Percentiles rank a stretch among this genome's conserved stretches.
These are phyloP conservation scores for Eulithis prunata DNA, from an alignment of 2,888 invertebrate species.

Conservation along the genomic window DNA sequence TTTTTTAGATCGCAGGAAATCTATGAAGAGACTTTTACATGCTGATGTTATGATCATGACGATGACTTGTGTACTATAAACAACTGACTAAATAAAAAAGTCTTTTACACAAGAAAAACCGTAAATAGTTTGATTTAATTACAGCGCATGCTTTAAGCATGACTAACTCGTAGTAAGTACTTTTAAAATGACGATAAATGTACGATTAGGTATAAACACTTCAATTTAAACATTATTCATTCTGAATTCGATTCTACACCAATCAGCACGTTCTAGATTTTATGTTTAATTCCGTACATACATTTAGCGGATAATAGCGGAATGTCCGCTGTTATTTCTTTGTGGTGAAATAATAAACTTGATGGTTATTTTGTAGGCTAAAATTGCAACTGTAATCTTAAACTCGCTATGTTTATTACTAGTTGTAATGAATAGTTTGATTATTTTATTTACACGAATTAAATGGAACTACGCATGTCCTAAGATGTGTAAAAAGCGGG, in stretches of 20 bases:
- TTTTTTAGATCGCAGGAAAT: too few species aligned
- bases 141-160: conserved; percentile 12
- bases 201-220: conserved; percentile 10
- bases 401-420: too few species aligned
- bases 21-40: too few species aligned
- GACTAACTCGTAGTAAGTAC: conserved; percentile 8
- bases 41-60: too few species aligned
- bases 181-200: conserved; percentile 25
- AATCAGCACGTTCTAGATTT: conserved; percentile 22
- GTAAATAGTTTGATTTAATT: conserved; percentile 20
- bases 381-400: too few species aligned
- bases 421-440: too few species aligned
- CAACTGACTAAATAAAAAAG: too few species aligned
- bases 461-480: not conserved
- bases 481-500: too few species aligned
- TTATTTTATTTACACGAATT: too few species aligned
- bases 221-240: conserved; percentile 31
- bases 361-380: too few species aligned
- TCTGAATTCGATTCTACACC: conserved; percentile 28
- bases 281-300: not conserved
- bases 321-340: not conserved
- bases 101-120: conserved; percentile 12
- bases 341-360: too few species aligned
- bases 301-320: conserved; percentile 11
- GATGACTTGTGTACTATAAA: too few species aligned